Percentiles rank a stretch among this genome's conserved stretches.
Conservation (phyloP, 2,113 vertebrate genomes). For the Cyphomyrus discorhynchus region DNA sequence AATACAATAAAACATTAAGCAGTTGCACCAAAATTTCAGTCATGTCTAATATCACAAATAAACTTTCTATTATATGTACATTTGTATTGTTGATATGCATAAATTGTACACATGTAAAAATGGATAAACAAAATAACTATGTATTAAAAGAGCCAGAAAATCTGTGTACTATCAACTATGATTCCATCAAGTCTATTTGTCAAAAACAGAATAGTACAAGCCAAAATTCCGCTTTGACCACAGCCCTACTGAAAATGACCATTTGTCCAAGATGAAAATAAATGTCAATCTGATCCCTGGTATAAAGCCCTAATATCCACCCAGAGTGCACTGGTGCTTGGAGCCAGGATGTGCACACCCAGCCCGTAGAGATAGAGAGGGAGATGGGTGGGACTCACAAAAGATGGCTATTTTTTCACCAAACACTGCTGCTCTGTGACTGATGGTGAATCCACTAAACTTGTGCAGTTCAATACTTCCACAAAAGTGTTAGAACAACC, state of each 20-base stretch:
- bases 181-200: not conserved
- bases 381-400: not conserved
- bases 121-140: not conserved
- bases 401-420: not conserved
- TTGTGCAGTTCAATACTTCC: not conserved
- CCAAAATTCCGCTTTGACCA: not conserved
- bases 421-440: not conserved
- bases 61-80: not conserved
- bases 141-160: not conserved
- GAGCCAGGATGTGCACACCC: not conserved
- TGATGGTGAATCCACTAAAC: not conserved
- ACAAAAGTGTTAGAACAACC: not conserved
- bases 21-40: not conserved
- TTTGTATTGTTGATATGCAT: not conserved
- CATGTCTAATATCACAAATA: not conserved
- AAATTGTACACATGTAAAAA: not conserved
- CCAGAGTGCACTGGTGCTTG: not conserved
- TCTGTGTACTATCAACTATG: not conserved
- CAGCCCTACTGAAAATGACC: not conserved
- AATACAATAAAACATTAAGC: not conserved
- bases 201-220: not conserved
- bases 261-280: slow-evolving; percentile 11
- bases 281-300: not conserved
- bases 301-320: not conserved
- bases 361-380: slow-evolving; percentile 4